These are phyloP conservation scores for Oscheius sp. DNA, from an alignment of 2,888 invertebrate species.

Conservation along the genomic window DNA sequence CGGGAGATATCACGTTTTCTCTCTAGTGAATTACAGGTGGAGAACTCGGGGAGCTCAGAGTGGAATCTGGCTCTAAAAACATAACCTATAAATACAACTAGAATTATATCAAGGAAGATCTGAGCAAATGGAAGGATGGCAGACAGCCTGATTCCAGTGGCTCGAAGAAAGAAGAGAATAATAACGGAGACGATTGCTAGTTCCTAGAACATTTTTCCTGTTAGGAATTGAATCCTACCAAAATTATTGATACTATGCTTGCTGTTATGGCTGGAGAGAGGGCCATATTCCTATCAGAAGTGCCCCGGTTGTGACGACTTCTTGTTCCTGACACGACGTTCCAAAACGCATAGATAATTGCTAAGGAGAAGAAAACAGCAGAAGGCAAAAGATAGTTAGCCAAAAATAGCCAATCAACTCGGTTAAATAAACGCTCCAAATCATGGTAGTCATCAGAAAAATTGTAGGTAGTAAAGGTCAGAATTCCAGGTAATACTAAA, in stretches of 20 bases:
- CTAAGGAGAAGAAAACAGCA: conserved; percentile 44
- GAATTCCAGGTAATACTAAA: conserved; percentile 50
- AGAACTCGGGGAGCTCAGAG: conserved; percentile 36
- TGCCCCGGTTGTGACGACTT: conserved; percentile 30
- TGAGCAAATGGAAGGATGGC: conserved; percentile 18
- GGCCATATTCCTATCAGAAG: conserved; percentile 37
- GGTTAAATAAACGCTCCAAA: conserved; percentile 7
- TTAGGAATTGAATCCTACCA: no score
- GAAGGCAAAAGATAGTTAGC: conserved; percentile 46
- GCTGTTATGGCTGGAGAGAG: conserved; percentile 43
- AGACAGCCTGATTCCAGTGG: neutral
- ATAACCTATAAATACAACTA: neutral
- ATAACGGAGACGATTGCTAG: neutral
- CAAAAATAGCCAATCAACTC: conserved; percentile 50
- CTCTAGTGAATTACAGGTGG: conserved; percentile 48
- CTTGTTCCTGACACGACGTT: conserved; percentile 31
- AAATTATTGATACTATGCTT: conserved; percentile 40
- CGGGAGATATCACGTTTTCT: conserved; percentile 51
- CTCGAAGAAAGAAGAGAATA: conserved; percentile 22
- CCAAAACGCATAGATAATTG: conserved; percentile 45
- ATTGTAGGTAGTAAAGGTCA: conserved; percentile 56
- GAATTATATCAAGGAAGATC: conserved; percentile 9
- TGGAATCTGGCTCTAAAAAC: conserved; percentile 43
- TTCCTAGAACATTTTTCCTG: conserved; percentile 7
- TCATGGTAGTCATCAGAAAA: conserved; percentile 44